These are phyloP conservation scores for Ricordea florida DNA, from an alignment of 92 coral and sea anemone species.

Conservation along the genomic window DNA sequence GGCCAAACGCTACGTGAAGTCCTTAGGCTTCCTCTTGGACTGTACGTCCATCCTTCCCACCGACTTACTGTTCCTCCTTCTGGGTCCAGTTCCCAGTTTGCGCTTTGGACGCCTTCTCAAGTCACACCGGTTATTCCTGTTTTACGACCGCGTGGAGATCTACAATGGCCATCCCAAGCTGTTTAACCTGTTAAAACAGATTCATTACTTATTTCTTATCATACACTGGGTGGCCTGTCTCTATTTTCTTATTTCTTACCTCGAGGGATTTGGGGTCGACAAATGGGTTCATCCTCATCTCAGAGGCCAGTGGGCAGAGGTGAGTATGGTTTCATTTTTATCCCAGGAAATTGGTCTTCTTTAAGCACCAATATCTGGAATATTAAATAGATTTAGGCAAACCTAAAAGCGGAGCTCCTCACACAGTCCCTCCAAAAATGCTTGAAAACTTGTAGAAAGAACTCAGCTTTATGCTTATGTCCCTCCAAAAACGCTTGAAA, in stretches of 20 bases:
- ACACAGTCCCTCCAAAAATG: too few species aligned
- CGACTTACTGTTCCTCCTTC: constrained; percentile 69
- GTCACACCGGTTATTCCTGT: constrained; percentile 76
- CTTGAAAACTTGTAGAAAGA: too few species aligned
- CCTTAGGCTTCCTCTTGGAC: constrained; percentile 80
- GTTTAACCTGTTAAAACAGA: constrained; percentile 87
- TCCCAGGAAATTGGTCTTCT: neutral
- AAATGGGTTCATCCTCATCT: constrained; percentile 84
- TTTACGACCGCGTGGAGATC: constrained; percentile 92
- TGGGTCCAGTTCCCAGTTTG: constrained; percentile 77
- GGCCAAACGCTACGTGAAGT: constrained; percentile 62
- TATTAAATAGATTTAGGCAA: too few species aligned
- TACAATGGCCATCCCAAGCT: constrained; percentile 89
- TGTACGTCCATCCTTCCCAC: constrained; percentile 69
- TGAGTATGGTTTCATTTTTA: constrained; percentile 13
- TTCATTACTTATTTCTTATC: constrained; percentile 89
- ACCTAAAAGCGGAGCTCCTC: too few species aligned
- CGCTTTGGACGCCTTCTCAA: constrained; percentile 84
- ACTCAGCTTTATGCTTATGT: too few species aligned
- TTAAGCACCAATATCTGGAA: too few species aligned
- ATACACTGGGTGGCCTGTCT: constrained; percentile 98
- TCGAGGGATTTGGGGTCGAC: constrained; percentile 90
- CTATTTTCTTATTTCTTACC: constrained; percentile 78
- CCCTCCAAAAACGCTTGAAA: too few species aligned
- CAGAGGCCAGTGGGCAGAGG: constrained; percentile 79